Base-by-base conservation (phyloP, 1,140 invertebrate genomes). In the Mycetomoellerius zeteki region DNA sequence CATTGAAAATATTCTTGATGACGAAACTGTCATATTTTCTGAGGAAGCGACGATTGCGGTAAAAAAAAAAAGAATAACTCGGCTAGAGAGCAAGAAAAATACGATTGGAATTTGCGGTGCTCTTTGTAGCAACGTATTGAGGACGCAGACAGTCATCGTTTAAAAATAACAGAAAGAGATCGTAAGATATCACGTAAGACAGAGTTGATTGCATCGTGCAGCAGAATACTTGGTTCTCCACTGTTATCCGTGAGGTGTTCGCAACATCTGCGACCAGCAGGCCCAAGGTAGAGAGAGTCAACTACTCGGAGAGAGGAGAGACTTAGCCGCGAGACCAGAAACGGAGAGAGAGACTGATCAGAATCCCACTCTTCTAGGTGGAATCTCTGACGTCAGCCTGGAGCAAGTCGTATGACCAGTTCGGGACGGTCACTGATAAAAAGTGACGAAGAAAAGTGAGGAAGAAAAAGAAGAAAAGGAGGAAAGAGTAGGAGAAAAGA, bases 371-470 rank as follows among this genome's bases (percentile, higher is more conserved):
- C 80, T 84, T 73, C 91, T 92, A 89, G 87, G 89, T 89, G 89
- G 88, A 90, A 89, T 88, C 62, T 88, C 88, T 95, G 94, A 94
- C 94, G 94, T 95, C 93, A 93, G 91, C 73, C 89, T 89, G 81
- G 91, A 67, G 65, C 87, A 91, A 93, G 90, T 91, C 90, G 93
- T 78, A 93, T 92, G 92, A 94, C 93, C 93, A 94, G 93, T 94
- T 94, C 85, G 90, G 91, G 77, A 88, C 86, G 81, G 77, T 89
- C 85, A 89, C 88, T 82, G 65, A 86, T 86, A 76, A 82, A 77
- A 86, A 89, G 88, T 73, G 71, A 33, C 37, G 37, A 72, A 19
- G 64, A n/a, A n/a, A n/a, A n/a, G n/a, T n/a, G n/a, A n/a, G n/a
- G n/a, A 72, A 21, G 54, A 67, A 60, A n/a, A 21, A 37, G 65